phyloP scores from a whole-genome alignment of 1,140 invertebrate species.

The Plectus sambesii region DNA sequence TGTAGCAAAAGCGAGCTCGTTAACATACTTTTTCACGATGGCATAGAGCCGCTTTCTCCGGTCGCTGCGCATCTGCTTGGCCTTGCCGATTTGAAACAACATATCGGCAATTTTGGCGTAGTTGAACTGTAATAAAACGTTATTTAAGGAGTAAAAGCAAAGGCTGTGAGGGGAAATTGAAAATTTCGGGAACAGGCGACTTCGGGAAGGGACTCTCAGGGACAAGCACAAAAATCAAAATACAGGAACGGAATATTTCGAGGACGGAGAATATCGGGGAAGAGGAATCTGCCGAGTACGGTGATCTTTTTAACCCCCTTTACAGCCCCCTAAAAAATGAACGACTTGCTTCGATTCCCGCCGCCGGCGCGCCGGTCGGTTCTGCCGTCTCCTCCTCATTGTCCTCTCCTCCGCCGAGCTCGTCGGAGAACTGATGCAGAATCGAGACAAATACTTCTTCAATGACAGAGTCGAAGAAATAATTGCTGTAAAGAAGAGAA shows the following conservation, averaged over 20 bases:
- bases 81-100: constrained; percentile 36
- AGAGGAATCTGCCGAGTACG: too few species aligned
- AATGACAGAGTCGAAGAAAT: constrained; percentile 35
- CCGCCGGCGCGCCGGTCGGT: constrained; percentile 4
- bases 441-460: constrained; percentile 43
- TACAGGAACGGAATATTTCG: too few species aligned
- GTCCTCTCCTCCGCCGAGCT: constrained; percentile 20
- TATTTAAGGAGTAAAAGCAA: constrained; percentile 17
- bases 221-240: too few species aligned
- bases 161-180: neutral
- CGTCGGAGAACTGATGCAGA: constrained; percentile 27
- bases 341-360: constrained; percentile 1
- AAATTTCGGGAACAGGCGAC: too few species aligned
- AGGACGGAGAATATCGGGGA: too few species aligned
- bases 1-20: neutral
- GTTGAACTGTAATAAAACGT: constrained; percentile 30
- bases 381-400: constrained; percentile 22
- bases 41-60: constrained; percentile 38
- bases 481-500: constrained; percentile 38
- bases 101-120: constrained; percentile 35
- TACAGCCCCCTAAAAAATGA: neutral
- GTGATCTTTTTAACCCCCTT: too few species aligned
- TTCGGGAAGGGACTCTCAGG: too few species aligned
- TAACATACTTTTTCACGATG: constrained; percentile 38
- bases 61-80: constrained; percentile 20